A percentile compares a stretch with the other conserved stretches of the same genome.
Evolutionary conservation across 2,797 vertebrate species (phyloP).

Genomic region (Hipposideros larvatus): DNA sequence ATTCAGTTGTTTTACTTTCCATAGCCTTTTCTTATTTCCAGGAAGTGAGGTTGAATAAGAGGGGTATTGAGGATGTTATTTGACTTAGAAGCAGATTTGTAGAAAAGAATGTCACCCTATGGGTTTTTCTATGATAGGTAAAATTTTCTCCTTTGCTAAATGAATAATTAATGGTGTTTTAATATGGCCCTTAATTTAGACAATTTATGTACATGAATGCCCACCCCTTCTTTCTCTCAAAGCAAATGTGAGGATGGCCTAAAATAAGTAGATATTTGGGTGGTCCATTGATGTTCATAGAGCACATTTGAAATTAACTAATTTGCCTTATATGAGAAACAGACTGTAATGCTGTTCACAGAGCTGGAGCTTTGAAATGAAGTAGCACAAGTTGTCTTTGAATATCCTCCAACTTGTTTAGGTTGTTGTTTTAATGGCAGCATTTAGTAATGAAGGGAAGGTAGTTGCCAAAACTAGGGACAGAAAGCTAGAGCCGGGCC

Average conservation of each 20-base stretch:
- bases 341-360: slow-evolving; percentile 75
- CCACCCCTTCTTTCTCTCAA: slow-evolving; percentile 19
- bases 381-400: slow-evolving; percentile 70
- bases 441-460: slow-evolving; percentile 2
- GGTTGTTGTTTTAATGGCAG: slow-evolving; percentile 44
- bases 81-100: slow-evolving; percentile 12
- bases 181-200: slow-evolving; percentile 58
- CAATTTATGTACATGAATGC: slow-evolving; percentile 64
- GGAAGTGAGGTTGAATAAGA: background rate
- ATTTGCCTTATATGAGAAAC: slow-evolving; percentile 77
- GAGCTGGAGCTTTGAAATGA: slow-evolving; percentile 66
- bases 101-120: slow-evolving; percentile 9
- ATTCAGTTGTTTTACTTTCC: background rate
- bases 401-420: slow-evolving; percentile 21
- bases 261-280: slow-evolving; percentile 80
- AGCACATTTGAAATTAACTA: slow-evolving; percentile 77
- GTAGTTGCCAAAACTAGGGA: background rate
- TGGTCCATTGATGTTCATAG: slow-evolving; percentile 81
- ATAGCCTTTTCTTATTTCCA: background rate
- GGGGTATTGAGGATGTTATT: background rate
- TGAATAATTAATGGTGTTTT: slow-evolving; percentile 73
- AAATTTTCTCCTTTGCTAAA: slow-evolving; percentile 56
- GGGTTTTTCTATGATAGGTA: slow-evolving; percentile 47
- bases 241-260: slow-evolving; percentile 59
- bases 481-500: background rate